These are phyloP conservation scores for Syngnathus scovelli DNA, from an alignment of 2,113 vertebrate species.

Conservation along the genomic window DNA sequence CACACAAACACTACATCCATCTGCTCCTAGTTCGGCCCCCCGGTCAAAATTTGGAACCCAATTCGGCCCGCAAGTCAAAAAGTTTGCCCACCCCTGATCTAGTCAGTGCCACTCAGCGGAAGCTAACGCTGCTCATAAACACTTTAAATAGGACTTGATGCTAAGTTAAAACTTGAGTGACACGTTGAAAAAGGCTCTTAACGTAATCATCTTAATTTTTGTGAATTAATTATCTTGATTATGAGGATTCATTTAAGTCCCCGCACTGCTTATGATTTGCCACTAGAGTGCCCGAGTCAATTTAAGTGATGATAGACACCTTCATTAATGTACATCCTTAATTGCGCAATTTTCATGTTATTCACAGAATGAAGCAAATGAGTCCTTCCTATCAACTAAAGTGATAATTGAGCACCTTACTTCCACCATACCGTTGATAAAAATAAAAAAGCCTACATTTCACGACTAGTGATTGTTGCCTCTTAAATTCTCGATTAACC, in stretches of 20 bases:
- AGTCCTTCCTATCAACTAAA: neutral
- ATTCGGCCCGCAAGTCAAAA: no score
- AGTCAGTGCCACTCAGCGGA: neutral
- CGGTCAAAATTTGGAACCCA: no score
- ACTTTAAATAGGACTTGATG: neutral
- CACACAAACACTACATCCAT: no score
- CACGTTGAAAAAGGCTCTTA: neutral
- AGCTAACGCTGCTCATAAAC: neutral
- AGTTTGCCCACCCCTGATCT: no score
- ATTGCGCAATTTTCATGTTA: neutral
- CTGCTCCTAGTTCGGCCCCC: no score
- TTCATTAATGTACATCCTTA: neutral
- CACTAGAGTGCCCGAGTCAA: neutral
- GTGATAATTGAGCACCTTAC: no score
- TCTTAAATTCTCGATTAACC: neutral
- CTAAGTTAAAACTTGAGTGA: neutral
- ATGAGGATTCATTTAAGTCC: neutral
- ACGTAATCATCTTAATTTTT: neutral
- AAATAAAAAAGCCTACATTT: neutral
- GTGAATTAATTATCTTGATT: neutral
- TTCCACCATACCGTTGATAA: neutral
- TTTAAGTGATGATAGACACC: slow-evolving; percentile 2
- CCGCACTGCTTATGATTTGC: neutral
- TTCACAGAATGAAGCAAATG: neutral
- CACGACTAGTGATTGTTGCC: neutral